Evolutionary conservation across 2,888 invertebrate genomes (phyloP).

Genomic region (Tuta absoluta): DNA sequence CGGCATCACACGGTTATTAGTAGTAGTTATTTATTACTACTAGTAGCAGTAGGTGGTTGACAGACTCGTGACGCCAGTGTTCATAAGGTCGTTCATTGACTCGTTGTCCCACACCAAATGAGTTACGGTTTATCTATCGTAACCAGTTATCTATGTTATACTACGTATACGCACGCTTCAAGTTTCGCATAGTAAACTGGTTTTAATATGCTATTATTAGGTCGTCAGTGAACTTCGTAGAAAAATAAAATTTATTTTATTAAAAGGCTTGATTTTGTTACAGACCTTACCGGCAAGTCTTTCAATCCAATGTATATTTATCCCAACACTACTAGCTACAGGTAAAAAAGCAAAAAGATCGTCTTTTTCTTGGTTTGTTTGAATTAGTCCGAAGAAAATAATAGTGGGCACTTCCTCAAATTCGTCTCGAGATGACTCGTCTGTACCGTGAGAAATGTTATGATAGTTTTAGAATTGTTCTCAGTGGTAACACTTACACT

Average conservation of each 20-base stretch:
- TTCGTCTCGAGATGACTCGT: slow-evolving; percentile 70
- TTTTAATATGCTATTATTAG: too few species aligned
- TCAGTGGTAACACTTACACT: slow-evolving; percentile 34
- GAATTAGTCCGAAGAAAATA: slow-evolving; percentile 70
- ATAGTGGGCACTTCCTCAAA: slow-evolving; percentile 72
- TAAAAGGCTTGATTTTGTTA: not conserved
- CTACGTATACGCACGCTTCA: too few species aligned
- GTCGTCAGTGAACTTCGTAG: not conserved
- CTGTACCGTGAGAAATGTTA: slow-evolving; percentile 68
- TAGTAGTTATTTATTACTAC: too few species aligned
- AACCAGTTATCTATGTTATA: too few species aligned
- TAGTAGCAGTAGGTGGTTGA: too few species aligned
- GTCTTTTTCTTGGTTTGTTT: slow-evolving; percentile 59
- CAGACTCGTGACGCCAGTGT: too few species aligned
- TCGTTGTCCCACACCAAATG: too few species aligned
- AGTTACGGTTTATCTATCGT: too few species aligned
- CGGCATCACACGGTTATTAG: too few species aligned
- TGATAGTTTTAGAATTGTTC: slow-evolving; percentile 54
- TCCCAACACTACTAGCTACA: slow-evolving; percentile 16
- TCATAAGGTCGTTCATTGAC: too few species aligned
- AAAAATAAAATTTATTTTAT: not conserved
- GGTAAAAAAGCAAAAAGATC: slow-evolving; percentile 17
- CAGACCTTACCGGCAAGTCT: not conserved
- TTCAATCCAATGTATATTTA: not conserved
- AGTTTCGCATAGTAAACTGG: too few species aligned